phyloP scores from a whole-genome alignment of 2,113 vertebrate genomes.

The Ancistrus triradiatus region DNA sequence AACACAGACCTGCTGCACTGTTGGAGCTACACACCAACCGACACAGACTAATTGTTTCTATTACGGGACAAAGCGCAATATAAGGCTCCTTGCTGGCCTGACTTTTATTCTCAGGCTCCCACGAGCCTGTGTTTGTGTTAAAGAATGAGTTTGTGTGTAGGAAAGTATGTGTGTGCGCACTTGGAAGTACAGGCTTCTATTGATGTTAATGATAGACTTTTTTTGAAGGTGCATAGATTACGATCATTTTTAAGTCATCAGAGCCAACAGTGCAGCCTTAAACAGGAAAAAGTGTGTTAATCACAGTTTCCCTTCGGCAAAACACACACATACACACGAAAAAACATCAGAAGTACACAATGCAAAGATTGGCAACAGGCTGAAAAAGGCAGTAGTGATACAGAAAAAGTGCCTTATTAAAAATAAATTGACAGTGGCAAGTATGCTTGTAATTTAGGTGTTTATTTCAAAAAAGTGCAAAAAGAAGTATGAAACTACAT shows the following conservation, averaged over 20 bases:
- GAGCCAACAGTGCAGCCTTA: constrained; percentile 31
- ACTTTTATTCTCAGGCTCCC: constrained; percentile 18
- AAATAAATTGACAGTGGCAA: background rate
- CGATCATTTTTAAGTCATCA: constrained; percentile 33
- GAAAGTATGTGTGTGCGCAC: background rate
- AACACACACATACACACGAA: background rate
- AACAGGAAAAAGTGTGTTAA: constrained; percentile 43
- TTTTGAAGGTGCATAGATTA: constrained; percentile 35
- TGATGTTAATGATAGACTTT: constrained; percentile 29
- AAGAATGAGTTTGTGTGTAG: constrained; percentile 3
- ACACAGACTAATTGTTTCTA: constrained; percentile 31
- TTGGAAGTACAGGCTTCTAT: constrained; percentile 7
- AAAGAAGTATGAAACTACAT: constrained; percentile 35
- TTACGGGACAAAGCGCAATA: constrained; percentile 25
- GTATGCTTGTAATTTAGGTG: constrained; percentile 5
- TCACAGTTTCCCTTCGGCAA: constrained; percentile 23
- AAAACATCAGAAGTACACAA: background rate
- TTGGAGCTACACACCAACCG: background rate
- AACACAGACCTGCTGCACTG: constrained; percentile 1
- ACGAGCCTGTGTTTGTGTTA: constrained; percentile 5
- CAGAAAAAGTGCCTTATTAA: background rate
- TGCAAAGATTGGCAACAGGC: too few relatives aligned
- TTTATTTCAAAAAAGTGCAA: constrained; percentile 47
- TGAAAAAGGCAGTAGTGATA: too few relatives aligned
- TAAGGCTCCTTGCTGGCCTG: constrained; percentile 1